Percentiles rank a stretch among this genome's conserved stretches.
Conservation (phyloP, 2,797 vertebrate genomes). For the Ctenopoma kingsleyae region DNA sequence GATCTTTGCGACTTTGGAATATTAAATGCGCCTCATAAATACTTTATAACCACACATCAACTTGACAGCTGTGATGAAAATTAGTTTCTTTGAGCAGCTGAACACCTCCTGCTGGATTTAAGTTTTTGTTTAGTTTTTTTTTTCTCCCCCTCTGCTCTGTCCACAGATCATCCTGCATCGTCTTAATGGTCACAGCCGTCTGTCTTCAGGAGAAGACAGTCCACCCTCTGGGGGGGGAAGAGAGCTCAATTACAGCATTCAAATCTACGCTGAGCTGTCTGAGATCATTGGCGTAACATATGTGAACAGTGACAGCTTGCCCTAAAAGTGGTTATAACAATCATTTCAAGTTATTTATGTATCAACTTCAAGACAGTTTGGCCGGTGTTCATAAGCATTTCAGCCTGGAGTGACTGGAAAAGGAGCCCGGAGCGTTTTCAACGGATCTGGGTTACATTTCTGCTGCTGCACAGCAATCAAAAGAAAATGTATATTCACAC, state of each 20-base stretch:
- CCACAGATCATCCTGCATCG: conserved; percentile 46
- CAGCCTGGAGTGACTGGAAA: conserved; percentile 48
- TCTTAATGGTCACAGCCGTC: conserved; percentile 65
- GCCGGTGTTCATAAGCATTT: conserved; percentile 49
- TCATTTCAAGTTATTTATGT: conserved; percentile 55
- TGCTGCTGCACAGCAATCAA: conserved; percentile 34
- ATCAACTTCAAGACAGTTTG: conserved; percentile 35
- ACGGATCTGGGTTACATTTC: conserved; percentile 55
- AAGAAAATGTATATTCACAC: conserved; percentile 28
- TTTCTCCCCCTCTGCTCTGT: conserved; percentile 5
- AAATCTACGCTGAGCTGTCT: conserved; percentile 67
- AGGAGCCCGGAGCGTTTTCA: conserved; percentile 48
- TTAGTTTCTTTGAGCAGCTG: conserved; percentile 2
- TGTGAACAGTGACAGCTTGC: conserved; percentile 59
- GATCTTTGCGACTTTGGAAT: conserved; percentile 32
- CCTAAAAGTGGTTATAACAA: conserved; percentile 45
- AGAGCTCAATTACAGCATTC: conserved; percentile 72
- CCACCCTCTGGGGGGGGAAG: conserved; percentile 32
- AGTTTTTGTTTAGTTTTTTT: background rate
- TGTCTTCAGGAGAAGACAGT: conserved; percentile 66
- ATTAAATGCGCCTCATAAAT: conserved; percentile 52
- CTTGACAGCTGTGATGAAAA: conserved; percentile 36
- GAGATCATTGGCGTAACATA: conserved; percentile 51
- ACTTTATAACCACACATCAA: conserved; percentile 32
- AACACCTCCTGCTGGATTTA: conserved; percentile 35